These are phyloP conservation scores for Drosophila triauraria DNA, from an alignment of 1,140 invertebrate species.

Conservation along the genomic window DNA sequence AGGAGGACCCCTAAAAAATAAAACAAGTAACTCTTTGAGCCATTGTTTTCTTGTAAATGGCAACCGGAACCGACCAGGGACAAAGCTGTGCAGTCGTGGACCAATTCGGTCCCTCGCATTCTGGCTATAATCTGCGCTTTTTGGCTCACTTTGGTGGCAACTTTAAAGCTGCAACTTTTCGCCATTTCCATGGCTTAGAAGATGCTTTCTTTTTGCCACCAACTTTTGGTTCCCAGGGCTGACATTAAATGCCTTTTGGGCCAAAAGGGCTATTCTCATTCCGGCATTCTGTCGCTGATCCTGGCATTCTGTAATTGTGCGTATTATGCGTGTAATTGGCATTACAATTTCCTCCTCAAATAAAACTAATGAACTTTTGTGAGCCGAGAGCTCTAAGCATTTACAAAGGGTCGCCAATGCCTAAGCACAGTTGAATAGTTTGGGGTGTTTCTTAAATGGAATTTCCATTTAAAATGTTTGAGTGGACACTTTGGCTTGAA, in stretches of 20 bases:
- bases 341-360: constrained; percentile 57
- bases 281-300: constrained; percentile 25
- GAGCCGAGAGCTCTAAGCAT: constrained; percentile 18
- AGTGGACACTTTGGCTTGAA: neutral
- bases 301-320: constrained; percentile 65
- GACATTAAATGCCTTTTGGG: constrained; percentile 35
- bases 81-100: constrained; percentile 16
- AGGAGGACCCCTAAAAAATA: constrained; percentile 14
- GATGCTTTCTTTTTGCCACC: constrained; percentile 18
- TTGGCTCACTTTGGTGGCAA: constrained; percentile 58
- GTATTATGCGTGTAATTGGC: constrained; percentile 77
- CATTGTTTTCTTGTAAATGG: constrained; percentile 81
- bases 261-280: constrained; percentile 7
- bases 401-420: constrained; percentile 4
- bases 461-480: neutral
- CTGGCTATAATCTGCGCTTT: constrained; percentile 47
- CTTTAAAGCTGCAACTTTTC: constrained; percentile 66
- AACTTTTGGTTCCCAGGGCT: constrained; percentile 40
- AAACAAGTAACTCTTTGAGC: constrained; percentile 52
- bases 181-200: constrained; percentile 33
- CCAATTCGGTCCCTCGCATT: constrained; percentile 17
- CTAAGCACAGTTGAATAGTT: constrained; percentile 26
- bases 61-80: constrained; percentile 41
- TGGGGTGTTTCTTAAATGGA: constrained; percentile 8
- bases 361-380: constrained; percentile 54